Evolutionary conservation across 2,888 invertebrate genomes (phyloP).

Genomic region (Drosophila paranaensis): DNA sequence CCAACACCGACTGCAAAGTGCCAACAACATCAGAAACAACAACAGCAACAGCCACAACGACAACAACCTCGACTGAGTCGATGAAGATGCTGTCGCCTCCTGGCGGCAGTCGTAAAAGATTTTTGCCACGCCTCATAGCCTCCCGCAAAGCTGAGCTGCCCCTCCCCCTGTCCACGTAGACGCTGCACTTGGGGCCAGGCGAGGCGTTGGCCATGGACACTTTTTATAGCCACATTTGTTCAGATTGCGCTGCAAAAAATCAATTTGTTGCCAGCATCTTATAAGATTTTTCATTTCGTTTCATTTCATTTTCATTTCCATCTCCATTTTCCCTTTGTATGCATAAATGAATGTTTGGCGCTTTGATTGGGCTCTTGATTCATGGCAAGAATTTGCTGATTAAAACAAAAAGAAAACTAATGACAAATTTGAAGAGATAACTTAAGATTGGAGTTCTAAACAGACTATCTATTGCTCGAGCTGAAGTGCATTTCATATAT

Average conservation of each 20-base stretch:
- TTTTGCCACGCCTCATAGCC: constrained; percentile 17
- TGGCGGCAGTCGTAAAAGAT: constrained; percentile 61
- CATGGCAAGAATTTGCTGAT: constrained; percentile 43
- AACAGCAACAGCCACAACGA: constrained; percentile 15
- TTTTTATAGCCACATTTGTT: constrained; percentile 71
- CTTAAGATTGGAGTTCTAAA: background rate
- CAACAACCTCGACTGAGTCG: constrained; percentile 33
- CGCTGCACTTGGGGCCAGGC: constrained; percentile 49
- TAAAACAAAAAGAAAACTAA: constrained; percentile 25
- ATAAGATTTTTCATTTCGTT: constrained; percentile 23
- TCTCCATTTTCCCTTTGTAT: constrained; percentile 1
- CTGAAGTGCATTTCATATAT: background rate
- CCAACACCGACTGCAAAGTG: constrained; percentile 67
- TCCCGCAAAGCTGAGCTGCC: constrained; percentile 14
- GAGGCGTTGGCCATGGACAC: constrained; percentile 60
- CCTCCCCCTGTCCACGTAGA: background rate
- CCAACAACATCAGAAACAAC: constrained; percentile 30
- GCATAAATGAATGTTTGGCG: constrained; percentile 39
- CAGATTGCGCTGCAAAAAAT: constrained; percentile 63
- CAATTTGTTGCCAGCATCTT: constrained; percentile 62
- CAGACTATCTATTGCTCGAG: background rate
- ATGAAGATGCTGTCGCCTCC: constrained; percentile 54
- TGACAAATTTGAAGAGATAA: background rate
- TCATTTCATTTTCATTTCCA: constrained; percentile 12
- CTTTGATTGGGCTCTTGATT: constrained; percentile 45